phyloP scores from a whole-genome alignment of 2,797 vertebrate genomes.

The Falco berigora region DNA sequence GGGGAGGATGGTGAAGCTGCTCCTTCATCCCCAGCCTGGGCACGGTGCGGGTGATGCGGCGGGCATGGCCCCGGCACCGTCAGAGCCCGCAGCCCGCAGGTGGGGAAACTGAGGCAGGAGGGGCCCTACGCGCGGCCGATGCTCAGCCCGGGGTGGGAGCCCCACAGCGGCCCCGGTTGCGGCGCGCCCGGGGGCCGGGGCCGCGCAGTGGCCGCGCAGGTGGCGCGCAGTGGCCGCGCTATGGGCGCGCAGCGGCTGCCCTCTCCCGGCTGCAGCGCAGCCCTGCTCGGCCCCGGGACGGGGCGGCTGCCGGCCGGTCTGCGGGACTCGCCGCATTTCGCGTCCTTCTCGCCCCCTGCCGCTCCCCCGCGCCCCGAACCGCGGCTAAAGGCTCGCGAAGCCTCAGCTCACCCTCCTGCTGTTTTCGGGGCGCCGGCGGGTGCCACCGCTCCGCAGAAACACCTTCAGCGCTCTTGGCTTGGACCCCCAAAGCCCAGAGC shows the following conservation, averaged over 20 bases:
- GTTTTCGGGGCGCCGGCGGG: fast-evolving
- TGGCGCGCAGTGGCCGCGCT: too few relatives aligned
- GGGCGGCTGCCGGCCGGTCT: too few relatives aligned
- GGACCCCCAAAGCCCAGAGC: not conserved
- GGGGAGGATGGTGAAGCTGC: not conserved
- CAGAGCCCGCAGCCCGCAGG: fast-evolving
- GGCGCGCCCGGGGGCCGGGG: too few relatives aligned
- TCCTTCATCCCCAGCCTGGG: not conserved
- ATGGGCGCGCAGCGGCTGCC: not conserved
- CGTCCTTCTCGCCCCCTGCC: not conserved
- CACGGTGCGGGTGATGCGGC: fast-evolving
- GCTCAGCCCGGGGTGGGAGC: too few relatives aligned
- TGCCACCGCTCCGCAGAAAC: not conserved
- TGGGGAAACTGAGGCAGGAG: slow-evolving; percentile 16
- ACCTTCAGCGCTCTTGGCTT: not conserved
- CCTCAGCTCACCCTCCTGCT: too few relatives aligned
- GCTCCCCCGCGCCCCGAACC: fast-evolving
- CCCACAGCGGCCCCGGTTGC: too few relatives aligned
- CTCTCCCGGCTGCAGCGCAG: not conserved
- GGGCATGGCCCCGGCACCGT: not conserved
- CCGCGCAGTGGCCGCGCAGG: not conserved
- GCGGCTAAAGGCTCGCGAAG: not conserved
- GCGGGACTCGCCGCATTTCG: not conserved
- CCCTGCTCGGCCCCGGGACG: not conserved
- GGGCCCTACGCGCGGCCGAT: not conserved